phyloP scores from a whole-genome alignment of 2,797 vertebrate species.

The Labeo calbasu region DNA sequence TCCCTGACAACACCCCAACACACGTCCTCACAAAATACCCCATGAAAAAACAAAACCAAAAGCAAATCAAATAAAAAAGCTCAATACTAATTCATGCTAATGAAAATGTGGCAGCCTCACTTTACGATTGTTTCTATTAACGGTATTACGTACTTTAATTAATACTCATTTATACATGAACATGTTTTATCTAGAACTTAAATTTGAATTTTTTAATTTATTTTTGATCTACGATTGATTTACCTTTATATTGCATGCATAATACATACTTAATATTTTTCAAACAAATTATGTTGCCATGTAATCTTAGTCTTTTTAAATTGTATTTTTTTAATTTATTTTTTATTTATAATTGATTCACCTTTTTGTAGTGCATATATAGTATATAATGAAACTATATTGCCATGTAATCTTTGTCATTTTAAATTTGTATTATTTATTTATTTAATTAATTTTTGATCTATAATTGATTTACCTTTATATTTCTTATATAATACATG shows the following conservation, averaged over 20 bases:
- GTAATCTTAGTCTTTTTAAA: not conserved
- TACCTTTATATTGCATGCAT: not conserved
- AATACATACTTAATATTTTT: not conserved
- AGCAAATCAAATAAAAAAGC: slow-evolving; percentile 8
- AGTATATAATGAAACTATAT: not conserved
- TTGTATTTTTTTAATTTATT: not conserved
- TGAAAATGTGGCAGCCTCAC: not conserved
- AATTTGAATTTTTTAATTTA: not conserved
- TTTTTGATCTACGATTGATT: not conserved
- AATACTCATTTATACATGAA: not conserved
- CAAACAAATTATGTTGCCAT: not conserved
- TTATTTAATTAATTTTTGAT: no score
- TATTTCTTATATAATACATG: no score
- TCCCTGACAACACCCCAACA: slow-evolving; percentile 66
- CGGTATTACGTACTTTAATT: not conserved
- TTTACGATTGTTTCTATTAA: not conserved
- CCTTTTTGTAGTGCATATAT: not conserved
- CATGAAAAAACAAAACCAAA: slow-evolving; percentile 9
- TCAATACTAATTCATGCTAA: not conserved
- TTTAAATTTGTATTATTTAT: not conserved
- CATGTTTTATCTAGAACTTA: not conserved
- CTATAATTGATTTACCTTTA: no score
- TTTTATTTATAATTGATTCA: not conserved
- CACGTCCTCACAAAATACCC: slow-evolving; percentile 9
- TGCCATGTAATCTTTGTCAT: not conserved